phyloP scores from a whole-genome alignment of 2,888 invertebrate species.

The Nomada fabriciana region DNA sequence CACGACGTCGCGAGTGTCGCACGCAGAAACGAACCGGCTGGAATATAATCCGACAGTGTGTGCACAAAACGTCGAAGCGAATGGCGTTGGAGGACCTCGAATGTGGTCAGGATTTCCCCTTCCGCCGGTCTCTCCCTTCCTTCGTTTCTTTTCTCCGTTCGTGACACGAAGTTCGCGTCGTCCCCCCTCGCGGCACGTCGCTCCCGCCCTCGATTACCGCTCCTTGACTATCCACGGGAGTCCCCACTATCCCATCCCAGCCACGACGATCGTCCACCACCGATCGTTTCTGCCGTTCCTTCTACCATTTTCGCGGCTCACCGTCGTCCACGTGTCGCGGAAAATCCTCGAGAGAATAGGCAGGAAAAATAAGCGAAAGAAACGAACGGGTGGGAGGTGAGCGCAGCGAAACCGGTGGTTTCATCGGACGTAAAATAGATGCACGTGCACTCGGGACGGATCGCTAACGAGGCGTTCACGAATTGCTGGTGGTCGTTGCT shows the following conservation, averaged over 20 bases:
- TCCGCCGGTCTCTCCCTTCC: conserved; percentile 58
- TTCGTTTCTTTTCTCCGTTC: conserved; percentile 16
- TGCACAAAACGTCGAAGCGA: conserved; percentile 73
- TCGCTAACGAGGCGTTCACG: neutral
- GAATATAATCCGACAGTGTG: conserved; percentile 68
- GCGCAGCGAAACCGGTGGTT: no score
- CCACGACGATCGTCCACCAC: neutral
- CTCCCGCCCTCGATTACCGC: conserved; percentile 5
- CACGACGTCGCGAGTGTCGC: conserved; percentile 71
- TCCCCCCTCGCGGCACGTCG: conserved; percentile 14
- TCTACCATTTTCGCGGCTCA: no score
- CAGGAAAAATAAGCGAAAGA: no score
- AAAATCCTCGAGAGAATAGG: no score
- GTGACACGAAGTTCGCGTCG: neutral
- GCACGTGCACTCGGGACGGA: neutral
- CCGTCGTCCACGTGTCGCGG: no score
- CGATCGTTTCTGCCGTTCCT: neutral
- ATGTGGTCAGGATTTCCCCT: conserved; percentile 80
- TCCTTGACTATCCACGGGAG: neutral
- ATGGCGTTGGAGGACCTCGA: conserved; percentile 74
- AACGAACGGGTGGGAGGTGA: no score
- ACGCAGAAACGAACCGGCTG: conserved; percentile 77
- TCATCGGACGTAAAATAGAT: neutral
- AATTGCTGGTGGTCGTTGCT: neutral
- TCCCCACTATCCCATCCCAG: neutral